Evolutionary conservation across 2,888 invertebrate genomes (phyloP).

Genomic region (Embidobia sp.): DNA sequence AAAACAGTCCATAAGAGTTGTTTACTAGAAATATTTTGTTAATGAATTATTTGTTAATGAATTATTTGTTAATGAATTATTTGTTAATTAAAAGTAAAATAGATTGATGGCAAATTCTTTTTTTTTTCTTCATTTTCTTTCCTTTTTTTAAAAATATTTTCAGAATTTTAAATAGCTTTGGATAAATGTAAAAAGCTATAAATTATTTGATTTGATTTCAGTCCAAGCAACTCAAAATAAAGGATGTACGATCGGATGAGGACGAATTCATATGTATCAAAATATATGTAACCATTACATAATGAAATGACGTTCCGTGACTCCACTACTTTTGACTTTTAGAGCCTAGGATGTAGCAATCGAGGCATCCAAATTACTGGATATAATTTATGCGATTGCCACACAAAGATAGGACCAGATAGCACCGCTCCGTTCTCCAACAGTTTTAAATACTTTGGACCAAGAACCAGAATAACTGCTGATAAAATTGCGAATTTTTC

Average conservation of each 20-base stretch:
- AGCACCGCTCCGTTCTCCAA: conserved; percentile 33
- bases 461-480: conserved; percentile 31
- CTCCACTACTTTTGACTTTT: conserved; percentile 54
- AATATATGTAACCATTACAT: conserved; percentile 48
- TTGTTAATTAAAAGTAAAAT: too few relatives aligned
- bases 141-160: too few relatives aligned
- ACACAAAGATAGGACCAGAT: conserved; percentile 57
- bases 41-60: too few relatives aligned
- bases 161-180: too few relatives aligned
- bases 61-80: too few relatives aligned
- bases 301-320: conserved; percentile 45
- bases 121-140: too few relatives aligned
- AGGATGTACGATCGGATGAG: conserved; percentile 10
- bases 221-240: conserved; percentile 11
- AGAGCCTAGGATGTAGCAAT: conserved; percentile 55
- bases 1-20: too few relatives aligned
- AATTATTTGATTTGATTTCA: conserved; percentile 4
- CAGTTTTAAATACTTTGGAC: conserved; percentile 32
- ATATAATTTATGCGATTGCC: conserved; percentile 63
- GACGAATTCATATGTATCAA: not conserved
- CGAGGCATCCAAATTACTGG: conserved; percentile 59
- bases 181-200: too few relatives aligned
- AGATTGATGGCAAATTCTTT: too few relatives aligned
- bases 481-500: conserved; percentile 30
- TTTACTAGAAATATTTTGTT: too few relatives aligned